A percentile compares a stretch with the other conserved stretches of the same genome.
Conservation (phyloP, 1,140 invertebrate species). For the Lamellibrachia luymesi region DNA sequence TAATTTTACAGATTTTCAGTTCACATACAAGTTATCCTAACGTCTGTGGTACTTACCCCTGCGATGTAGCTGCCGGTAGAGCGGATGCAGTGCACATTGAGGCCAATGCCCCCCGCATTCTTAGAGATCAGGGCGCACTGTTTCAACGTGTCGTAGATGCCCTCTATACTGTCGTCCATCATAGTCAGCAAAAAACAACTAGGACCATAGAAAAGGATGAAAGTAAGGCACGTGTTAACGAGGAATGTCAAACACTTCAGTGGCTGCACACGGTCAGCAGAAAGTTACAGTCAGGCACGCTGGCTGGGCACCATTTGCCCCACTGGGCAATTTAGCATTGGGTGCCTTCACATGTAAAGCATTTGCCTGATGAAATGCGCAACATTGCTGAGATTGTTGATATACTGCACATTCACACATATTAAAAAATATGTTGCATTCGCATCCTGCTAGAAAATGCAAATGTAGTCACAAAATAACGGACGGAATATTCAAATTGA, state of each 20-base stretch:
- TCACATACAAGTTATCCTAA: not conserved
- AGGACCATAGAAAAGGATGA: not conserved
- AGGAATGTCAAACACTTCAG: constrained; percentile 66
- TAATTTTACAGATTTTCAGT: not conserved
- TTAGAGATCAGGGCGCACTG: constrained; percentile 96
- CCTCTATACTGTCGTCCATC: constrained; percentile 91
- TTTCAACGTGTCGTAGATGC: constrained; percentile 84
- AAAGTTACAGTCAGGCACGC: too few species aligned
- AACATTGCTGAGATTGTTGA: not conserved
- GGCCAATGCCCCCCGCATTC: constrained; percentile 93
- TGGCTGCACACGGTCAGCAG: too few species aligned
- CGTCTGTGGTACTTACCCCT: constrained; percentile 61
- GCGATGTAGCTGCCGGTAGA: constrained; percentile 87
- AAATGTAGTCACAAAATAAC: too few species aligned
- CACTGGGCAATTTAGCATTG: too few species aligned
- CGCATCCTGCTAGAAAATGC: too few species aligned
- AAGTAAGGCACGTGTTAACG: not conserved
- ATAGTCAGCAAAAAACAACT: constrained; percentile 91
- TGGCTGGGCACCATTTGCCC: too few species aligned
- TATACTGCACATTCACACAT: not conserved
- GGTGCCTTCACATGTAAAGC: not conserved
- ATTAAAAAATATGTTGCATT: not conserved
- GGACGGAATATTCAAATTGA: not conserved
- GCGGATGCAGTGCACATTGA: constrained; percentile 95
- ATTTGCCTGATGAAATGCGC: not conserved